A percentile compares a stretch with the other conserved stretches of the same genome.
Evolutionary conservation across 2,797 vertebrate species (phyloP).

Genomic region (Sebastes jordani): DNA sequence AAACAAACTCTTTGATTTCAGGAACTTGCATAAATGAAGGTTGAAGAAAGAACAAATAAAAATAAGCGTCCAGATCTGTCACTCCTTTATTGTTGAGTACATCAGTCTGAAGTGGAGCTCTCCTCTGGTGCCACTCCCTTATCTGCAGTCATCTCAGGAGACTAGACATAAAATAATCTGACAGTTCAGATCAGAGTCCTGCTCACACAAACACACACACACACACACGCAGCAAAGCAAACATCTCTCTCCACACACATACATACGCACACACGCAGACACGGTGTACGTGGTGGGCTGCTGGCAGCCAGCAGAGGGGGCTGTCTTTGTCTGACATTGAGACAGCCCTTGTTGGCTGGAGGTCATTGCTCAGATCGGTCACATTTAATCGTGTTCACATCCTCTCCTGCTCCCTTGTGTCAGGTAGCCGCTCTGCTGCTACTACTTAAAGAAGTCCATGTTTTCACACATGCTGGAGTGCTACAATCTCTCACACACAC

Average conservation of each 20-base stretch:
- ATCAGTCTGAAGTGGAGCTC: slow-evolving; percentile 44
- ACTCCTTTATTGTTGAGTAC: slow-evolving; percentile 6
- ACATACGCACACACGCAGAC: background rate
- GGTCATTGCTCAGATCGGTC: slow-evolving; percentile 68
- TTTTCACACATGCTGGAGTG: slow-evolving; percentile 38
- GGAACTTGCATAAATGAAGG: background rate
- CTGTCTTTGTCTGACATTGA: slow-evolving; percentile 65
- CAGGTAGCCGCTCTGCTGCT: slow-evolving; percentile 26
- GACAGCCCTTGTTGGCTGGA: slow-evolving; percentile 48
- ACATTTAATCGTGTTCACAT: slow-evolving; percentile 69
- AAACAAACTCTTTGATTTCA: background rate
- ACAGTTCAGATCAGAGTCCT: slow-evolving; percentile 47
- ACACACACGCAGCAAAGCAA: slow-evolving; percentile 4
- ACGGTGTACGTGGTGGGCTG: background rate
- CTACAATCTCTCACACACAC: slow-evolving; percentile 4
- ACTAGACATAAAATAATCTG: slow-evolving; percentile 63
- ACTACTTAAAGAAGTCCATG: slow-evolving; percentile 26
- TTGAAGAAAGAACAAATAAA: background rate
- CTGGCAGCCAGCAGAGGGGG: slow-evolving; percentile 67
- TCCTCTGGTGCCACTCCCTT: slow-evolving; percentile 52
- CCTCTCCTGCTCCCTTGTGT: slow-evolving; percentile 21
- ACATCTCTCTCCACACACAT: background rate
- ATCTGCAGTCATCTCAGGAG: slow-evolving; percentile 56
- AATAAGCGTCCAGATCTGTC: background rate
- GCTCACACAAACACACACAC: slow-evolving; percentile 17